phyloP scores from a whole-genome alignment of 2,888 invertebrate genomes.

The Petrophora chlorosata region DNA sequence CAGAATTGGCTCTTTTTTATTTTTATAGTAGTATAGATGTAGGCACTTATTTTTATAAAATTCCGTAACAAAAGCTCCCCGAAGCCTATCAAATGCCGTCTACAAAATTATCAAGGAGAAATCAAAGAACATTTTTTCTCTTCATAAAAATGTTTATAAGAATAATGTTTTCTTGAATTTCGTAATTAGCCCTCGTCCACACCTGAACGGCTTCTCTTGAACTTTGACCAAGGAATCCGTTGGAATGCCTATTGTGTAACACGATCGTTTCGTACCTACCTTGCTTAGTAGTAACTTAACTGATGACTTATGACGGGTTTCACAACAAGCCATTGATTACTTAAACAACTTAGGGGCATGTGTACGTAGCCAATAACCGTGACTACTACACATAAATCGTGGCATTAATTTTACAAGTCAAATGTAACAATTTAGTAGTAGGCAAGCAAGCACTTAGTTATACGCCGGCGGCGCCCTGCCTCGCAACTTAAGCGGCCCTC shows the following conservation, averaged over 20 bases:
- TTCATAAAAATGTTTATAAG: background rate
- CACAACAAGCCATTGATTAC: slow-evolving; percentile 37
- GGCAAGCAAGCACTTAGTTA: slow-evolving; percentile 79
- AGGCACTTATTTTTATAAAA: too few species aligned
- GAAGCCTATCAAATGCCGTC: slow-evolving; percentile 18
- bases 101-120: slow-evolving; percentile 9
- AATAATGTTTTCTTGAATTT: slow-evolving; percentile 32
- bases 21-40: too few species aligned
- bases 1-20: too few species aligned
- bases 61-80: slow-evolving; percentile 21
- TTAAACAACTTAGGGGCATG: slow-evolving; percentile 21
- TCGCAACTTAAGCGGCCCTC: slow-evolving; percentile 75
- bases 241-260: slow-evolving; percentile 67
- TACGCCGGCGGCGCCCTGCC: slow-evolving; percentile 71
- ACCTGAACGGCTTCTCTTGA: slow-evolving; percentile 69
- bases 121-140: slow-evolving; percentile 5
- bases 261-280: slow-evolving; percentile 56
- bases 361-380: slow-evolving; percentile 45
- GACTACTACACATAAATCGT: slow-evolving; percentile 69
- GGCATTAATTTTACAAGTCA: slow-evolving; percentile 80
- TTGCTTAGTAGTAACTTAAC: slow-evolving; percentile 54
- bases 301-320: slow-evolving; percentile 60
- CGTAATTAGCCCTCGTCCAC: slow-evolving; percentile 68
- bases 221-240: slow-evolving; percentile 77
- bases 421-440: slow-evolving; percentile 80